These are phyloP conservation scores for Autographa gamma DNA, from an alignment of 2,888 invertebrate species.

Conservation along the genomic window DNA sequence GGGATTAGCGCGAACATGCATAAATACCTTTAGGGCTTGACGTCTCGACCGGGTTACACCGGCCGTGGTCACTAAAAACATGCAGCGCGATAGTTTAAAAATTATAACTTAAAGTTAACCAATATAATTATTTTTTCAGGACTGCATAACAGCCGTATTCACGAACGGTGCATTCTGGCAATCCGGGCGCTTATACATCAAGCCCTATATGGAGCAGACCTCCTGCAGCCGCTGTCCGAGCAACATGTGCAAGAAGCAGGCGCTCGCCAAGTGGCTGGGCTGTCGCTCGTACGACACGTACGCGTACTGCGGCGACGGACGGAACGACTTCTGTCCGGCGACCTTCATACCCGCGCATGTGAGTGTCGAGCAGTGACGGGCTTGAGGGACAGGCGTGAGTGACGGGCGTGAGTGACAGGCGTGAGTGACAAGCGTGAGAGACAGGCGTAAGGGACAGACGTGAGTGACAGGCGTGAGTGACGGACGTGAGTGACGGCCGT, in stretches of 20 bases:
- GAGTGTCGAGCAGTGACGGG: slow-evolving; percentile 44
- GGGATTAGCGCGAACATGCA: no score
- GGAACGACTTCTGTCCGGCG: slow-evolving; percentile 82
- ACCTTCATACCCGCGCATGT: slow-evolving; percentile 72
- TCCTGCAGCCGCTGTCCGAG: slow-evolving; percentile 74
- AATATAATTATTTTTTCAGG: slow-evolving; percentile 66
- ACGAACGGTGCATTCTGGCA: slow-evolving; percentile 82
- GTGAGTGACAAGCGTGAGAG: slow-evolving; percentile 16
- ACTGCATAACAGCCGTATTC: slow-evolving; percentile 72
- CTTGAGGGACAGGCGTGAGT: background rate
- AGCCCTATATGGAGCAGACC: slow-evolving; percentile 81
- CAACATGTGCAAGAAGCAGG: slow-evolving; percentile 83
- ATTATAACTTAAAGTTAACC: no score
- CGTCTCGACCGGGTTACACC: no score
- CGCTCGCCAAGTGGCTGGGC: slow-evolving; percentile 74
- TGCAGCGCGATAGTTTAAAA: no score
- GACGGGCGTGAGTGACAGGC: background rate
- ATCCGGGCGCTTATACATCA: slow-evolving; percentile 76
- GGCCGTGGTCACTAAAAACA: no score
- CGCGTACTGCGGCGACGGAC: slow-evolving; percentile 79
- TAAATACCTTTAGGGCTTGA: no score
- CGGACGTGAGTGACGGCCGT: background rate
- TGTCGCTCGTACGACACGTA: slow-evolving; percentile 51
- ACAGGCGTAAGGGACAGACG: slow-evolving; percentile 17
- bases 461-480: background rate